These are phyloP conservation scores for Rhodophaea formosa DNA, from an alignment of 2,888 invertebrate species.

Conservation along the genomic window DNA sequence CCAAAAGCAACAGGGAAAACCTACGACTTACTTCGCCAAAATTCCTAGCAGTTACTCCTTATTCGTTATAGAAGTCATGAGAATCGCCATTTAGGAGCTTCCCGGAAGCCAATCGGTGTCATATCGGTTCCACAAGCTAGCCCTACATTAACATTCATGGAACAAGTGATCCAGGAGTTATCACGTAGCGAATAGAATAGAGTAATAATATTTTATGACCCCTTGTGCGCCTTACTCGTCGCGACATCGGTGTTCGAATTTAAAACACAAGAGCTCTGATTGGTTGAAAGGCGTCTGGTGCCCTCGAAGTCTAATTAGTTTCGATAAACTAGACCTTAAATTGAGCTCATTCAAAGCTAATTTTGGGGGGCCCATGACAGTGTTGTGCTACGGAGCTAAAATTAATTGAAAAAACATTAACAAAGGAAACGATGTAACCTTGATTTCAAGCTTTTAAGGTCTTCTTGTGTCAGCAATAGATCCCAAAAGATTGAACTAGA, in stretches of 20 bases:
- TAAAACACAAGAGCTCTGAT: conserved; percentile 54
- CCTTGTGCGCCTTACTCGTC: conserved; percentile 77
- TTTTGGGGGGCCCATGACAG: neutral
- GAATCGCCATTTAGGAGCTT: conserved; percentile 60
- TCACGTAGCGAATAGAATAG: conserved; percentile 80
- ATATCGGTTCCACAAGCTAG: conserved; percentile 51
- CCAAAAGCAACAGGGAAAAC: neutral
- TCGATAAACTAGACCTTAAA: conserved; percentile 15
- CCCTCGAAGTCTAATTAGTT: conserved; percentile 39
- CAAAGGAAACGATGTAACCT: neutral
- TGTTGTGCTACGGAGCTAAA: neutral
- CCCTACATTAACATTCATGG: conserved; percentile 76
- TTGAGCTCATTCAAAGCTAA: neutral
- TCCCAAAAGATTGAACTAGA: too few relatives aligned
- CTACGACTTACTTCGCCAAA: neutral
- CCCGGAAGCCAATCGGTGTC: conserved; percentile 74
- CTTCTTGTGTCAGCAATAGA: too few relatives aligned
- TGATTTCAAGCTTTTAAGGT: too few relatives aligned
- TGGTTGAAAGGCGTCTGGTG: conserved; percentile 41
- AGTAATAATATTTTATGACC: conserved; percentile 78
- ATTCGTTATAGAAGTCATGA: conserved; percentile 28
- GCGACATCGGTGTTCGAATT: conserved; percentile 68
- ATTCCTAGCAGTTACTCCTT: neutral
- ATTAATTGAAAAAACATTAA: neutral
- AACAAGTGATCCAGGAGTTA: conserved; percentile 72